Conservation (phyloP, 1,140 invertebrate genomes). For the Nilaparvata lugens region DNA sequence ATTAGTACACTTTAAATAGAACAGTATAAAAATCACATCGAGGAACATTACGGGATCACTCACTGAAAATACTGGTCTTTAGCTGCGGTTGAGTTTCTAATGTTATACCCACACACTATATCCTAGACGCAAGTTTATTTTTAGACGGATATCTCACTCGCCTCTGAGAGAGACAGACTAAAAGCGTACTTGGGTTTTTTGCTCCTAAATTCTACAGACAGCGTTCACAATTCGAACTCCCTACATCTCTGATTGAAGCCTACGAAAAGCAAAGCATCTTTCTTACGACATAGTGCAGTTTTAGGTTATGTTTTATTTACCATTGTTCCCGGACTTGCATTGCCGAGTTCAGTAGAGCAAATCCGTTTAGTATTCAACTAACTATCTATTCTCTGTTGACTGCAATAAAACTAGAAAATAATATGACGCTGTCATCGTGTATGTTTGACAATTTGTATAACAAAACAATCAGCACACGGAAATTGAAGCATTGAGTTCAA, state of each 20-base stretch:
- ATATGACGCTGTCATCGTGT: too few species aligned
- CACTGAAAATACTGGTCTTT: neutral
- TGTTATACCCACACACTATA: neutral
- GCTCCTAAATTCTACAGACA: neutral
- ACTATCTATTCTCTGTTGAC: too few species aligned
- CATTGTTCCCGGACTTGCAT: neutral
- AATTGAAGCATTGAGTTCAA: too few species aligned
- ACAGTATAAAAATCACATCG: neutral
- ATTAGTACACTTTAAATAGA: neutral
- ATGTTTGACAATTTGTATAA: too few species aligned
- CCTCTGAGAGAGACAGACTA: neutral
- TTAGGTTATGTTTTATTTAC: conserved; percentile 5
- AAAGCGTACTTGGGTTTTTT: neutral
- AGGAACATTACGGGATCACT: neutral
- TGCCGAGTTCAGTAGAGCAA: too few species aligned
- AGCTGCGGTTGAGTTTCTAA: neutral
- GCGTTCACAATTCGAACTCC: neutral
- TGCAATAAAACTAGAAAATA: too few species aligned
- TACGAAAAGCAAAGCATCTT: neutral
- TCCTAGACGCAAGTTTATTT: conserved; percentile 2
- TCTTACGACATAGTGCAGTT: neutral
- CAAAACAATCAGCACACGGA: too few species aligned
- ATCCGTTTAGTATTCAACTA: too few species aligned
- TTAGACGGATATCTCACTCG: neutral
- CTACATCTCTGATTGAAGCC: neutral